Conservation (phyloP, 1,140 invertebrate species). For the Penaeus japonicus region DNA sequence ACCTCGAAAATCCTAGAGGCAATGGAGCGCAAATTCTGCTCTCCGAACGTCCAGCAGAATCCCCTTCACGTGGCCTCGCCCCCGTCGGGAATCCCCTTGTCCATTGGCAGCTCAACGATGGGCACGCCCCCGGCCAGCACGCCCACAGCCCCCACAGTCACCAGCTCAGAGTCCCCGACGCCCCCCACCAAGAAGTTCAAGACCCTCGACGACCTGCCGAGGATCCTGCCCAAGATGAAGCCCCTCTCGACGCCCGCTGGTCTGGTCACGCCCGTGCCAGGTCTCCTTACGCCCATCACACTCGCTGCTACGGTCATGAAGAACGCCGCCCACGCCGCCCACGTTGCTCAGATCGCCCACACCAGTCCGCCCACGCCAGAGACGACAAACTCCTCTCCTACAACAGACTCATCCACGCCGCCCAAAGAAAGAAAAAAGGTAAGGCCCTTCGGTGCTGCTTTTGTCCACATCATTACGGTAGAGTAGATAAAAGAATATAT, state of each 20-base stretch:
- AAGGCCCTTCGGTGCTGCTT: neutral
- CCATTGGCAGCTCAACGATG: neutral
- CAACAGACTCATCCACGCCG: conserved; percentile 35
- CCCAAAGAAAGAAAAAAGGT: conserved; percentile 58
- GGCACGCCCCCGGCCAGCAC: conserved; percentile 23
- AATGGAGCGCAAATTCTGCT: conserved; percentile 58
- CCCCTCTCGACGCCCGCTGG: conserved; percentile 50
- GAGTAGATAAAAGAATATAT: neutral
- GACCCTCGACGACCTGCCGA: conserved; percentile 49
- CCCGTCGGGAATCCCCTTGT: neutral
- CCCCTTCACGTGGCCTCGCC: neutral
- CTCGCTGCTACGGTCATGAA: conserved; percentile 59
- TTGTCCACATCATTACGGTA: no score
- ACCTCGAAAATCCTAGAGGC: conserved; percentile 59
- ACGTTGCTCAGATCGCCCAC: conserved; percentile 49
- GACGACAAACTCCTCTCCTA: conserved; percentile 52
- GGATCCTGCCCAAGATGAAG: conserved; percentile 58
- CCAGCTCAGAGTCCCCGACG: conserved; percentile 45
- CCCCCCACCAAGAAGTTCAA: conserved; percentile 55
- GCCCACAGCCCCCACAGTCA: conserved; percentile 30
- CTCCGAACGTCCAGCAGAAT: conserved; percentile 21
- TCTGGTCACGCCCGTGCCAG: conserved; percentile 54
- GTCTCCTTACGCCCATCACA: conserved; percentile 58
- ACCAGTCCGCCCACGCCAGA: conserved; percentile 54
- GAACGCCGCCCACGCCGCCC: conserved; percentile 54